Base-by-base conservation (phyloP, 2,888 invertebrate genomes). In the Lasioglossum villosulum region DNA sequence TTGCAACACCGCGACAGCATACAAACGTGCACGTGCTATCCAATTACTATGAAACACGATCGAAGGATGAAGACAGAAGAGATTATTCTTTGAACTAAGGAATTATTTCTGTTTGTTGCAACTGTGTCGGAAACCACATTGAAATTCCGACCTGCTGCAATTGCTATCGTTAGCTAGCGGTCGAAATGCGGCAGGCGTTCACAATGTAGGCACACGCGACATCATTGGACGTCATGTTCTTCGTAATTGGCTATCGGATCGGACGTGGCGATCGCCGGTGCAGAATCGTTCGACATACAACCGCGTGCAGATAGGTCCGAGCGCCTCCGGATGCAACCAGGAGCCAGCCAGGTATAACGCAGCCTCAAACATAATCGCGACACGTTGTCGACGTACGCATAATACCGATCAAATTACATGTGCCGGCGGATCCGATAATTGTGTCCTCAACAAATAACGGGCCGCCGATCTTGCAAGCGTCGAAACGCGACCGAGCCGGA, bases 201-300 rank as follows among this genome's bases (percentile, higher is more conserved):
- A 77, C 45, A 78, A 66, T 84, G 80, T 77, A 84, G 77, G 42
- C 76, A 83, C 74, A 82, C 82, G 76, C 75, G 90, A 92, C 92
- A 91, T 90, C 91, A 87, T 90, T 82, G 90, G 89, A 91, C 89
- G 91, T 88, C 92, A 91, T 93, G 93, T 93, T 86, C 89, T 88
- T 91, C 91, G 91, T 93, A 93, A 93, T 93, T 93, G 94, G 90
- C 88, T 93, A 93, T 93, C 91, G 94, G 90, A 92, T 93, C 91
- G 88, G 88, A 91, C 90, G 89, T 84, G 88, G 86, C 89, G 91
- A 91, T 93, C 92, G 87, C 80, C 78, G 78, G 74, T 59, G 59
- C 76, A 76, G 75, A 70, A 75, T 59, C 80, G 70, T 45, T 59
- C 42, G 74, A 74, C 71, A 56, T 75, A 79, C 79, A 80, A 80